A percentile compares a stretch with the other conserved stretches of the same genome.
Evolutionary conservation across 2,797 vertebrate species (phyloP).

Genomic region (Luscinia luscinia): DNA sequence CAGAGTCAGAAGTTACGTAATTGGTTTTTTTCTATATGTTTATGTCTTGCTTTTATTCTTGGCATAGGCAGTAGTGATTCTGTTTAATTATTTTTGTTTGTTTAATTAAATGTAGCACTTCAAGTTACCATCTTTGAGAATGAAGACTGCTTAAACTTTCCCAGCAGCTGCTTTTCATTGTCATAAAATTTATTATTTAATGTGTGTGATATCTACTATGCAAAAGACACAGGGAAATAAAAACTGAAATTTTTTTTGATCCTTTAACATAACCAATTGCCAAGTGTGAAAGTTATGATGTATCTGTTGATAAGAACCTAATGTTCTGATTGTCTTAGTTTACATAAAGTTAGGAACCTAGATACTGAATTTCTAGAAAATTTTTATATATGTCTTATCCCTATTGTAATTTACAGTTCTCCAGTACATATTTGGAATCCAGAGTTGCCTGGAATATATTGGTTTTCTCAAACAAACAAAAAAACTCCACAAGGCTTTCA

Average conservation of each 20-base stretch:
- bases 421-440: neutral
- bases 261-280: neutral
- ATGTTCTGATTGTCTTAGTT: neutral
- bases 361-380: neutral
- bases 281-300: neutral
- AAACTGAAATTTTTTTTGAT: neutral
- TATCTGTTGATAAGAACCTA: neutral
- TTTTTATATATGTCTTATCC: neutral
- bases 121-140: neutral
- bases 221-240: neutral
- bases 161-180: neutral
- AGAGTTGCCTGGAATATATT: neutral
- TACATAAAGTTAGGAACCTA: neutral
- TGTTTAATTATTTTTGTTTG: neutral
- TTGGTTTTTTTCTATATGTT: neutral
- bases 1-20: neutral
- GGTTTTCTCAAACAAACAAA: neutral
- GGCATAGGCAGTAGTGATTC: neutral
- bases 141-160: neutral
- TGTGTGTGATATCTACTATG: neutral
- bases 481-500: neutral
- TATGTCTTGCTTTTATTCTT: neutral
- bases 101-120: neutral
- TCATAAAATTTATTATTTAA: neutral
- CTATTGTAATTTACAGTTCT: neutral